These are phyloP conservation scores for Loripinus fragilis DNA, from an alignment of 2,888 invertebrate species.

Conservation along the genomic window DNA sequence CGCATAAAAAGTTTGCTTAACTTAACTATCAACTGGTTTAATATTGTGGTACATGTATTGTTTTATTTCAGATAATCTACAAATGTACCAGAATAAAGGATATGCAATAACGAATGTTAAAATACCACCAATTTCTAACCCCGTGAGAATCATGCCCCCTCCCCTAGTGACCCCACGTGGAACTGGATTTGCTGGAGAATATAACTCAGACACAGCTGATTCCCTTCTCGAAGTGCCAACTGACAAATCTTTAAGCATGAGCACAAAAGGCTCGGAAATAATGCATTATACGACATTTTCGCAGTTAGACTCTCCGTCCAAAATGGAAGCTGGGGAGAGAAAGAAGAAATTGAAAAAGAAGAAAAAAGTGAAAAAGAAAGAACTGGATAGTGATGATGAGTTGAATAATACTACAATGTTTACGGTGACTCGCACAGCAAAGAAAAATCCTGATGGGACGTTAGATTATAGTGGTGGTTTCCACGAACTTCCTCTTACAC, in stretches of 20 bases:
- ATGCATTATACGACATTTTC: conserved; percentile 29
- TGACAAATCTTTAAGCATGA: conserved; percentile 51
- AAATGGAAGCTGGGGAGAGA: conserved; percentile 35
- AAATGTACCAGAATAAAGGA: conserved; percentile 55
- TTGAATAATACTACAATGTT: conserved; percentile 73
- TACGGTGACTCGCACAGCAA: conserved; percentile 66
- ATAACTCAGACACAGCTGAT: conserved; percentile 75
- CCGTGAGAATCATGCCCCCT: conserved; percentile 49
- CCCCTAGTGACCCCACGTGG: conserved; percentile 53
- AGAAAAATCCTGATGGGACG: conserved; percentile 68
- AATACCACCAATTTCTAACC: conserved; percentile 43
- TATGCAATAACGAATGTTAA: conserved; percentile 55
- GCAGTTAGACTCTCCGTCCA: conserved; percentile 36
- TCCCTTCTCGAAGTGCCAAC: conserved; percentile 69
- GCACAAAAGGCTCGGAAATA: conserved; percentile 26
- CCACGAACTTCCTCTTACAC: conserved; percentile 71
- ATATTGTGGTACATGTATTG: neutral
- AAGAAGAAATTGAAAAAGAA: conserved; percentile 45
- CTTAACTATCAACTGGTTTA: too few relatives aligned
- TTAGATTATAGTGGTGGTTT: conserved; percentile 66
- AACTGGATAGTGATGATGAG: conserved; percentile 60
- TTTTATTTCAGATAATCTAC: conserved; percentile 56
- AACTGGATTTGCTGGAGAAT: conserved; percentile 53
- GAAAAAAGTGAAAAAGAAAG: conserved; percentile 47
- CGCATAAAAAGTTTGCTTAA: too few relatives aligned